phyloP scores from a whole-genome alignment of 2,113 vertebrate species.

The Microcebus murinus region DNA sequence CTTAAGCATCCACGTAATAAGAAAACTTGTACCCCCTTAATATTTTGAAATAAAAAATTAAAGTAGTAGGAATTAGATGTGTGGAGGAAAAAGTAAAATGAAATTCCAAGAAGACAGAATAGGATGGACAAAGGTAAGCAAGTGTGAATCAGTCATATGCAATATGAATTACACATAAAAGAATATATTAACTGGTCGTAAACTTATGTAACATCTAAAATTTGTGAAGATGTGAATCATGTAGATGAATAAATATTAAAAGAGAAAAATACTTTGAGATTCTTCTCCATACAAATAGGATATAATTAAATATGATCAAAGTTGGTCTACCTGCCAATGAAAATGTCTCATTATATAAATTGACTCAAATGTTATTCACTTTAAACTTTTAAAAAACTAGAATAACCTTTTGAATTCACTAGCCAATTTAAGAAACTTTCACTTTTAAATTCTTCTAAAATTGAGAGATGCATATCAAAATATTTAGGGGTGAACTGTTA shows the following conservation, averaged over 20 bases:
- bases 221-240: background rate
- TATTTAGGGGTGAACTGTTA: conserved; percentile 1
- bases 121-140: background rate
- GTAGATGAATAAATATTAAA: background rate
- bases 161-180: background rate
- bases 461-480: conserved; percentile 24
- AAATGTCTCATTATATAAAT: conserved; percentile 9
- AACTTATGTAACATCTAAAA: background rate
- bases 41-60: background rate
- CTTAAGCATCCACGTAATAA: too few relatives aligned
- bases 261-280: background rate
- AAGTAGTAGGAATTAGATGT: background rate
- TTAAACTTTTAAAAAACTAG: background rate
- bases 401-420: conserved; percentile 24
- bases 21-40: too few relatives aligned
- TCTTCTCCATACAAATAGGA: background rate
- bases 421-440: background rate
- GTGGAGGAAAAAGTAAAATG: background rate
- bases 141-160: background rate
- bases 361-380: background rate
- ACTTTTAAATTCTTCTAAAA: conserved; percentile 8
- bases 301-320: conserved; percentile 11
- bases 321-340: background rate
- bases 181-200: background rate
- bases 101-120: background rate